These are phyloP conservation scores for Albula goreensis DNA, from an alignment of 2,113 vertebrate species.

Conservation along the genomic window DNA sequence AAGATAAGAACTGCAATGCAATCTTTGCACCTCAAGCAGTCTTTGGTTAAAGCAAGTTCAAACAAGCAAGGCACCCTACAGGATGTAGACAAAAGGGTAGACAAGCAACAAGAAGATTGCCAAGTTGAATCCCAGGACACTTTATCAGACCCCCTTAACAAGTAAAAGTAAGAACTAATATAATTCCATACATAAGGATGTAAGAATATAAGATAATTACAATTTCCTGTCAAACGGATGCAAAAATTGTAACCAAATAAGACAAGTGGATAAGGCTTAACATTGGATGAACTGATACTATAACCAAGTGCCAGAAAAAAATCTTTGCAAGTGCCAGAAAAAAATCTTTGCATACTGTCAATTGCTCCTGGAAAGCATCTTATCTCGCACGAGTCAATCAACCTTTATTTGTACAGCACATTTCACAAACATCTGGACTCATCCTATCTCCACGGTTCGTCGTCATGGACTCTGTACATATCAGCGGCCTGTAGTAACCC, in stretches of 20 bases:
- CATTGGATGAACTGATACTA: neutral
- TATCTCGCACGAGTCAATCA: neutral
- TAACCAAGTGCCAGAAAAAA: neutral
- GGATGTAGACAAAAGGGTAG: neutral
- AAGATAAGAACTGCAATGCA: too few species aligned
- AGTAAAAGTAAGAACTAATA: too few species aligned
- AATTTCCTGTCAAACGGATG: too few species aligned
- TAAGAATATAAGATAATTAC: too few species aligned
- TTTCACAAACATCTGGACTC: too few species aligned
- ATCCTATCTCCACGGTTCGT: too few species aligned
- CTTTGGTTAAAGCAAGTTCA: neutral
- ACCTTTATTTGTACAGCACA: too few species aligned
- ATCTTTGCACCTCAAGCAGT: neutral
- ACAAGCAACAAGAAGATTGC: neutral
- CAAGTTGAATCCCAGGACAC: too few species aligned
- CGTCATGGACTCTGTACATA: neutral
- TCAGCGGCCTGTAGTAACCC: constrained; percentile 12
- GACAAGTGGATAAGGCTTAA: neutral
- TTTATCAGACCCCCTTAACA: neutral
- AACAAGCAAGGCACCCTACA: neutral
- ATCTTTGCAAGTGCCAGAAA: neutral
- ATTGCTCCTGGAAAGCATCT: neutral
- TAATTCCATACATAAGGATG: too few species aligned
- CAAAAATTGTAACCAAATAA: neutral
- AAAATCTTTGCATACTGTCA: neutral